A percentile compares a stretch with the other conserved stretches of the same genome.
These are phyloP conservation scores for Stegodyphus dumicola DNA, from an alignment of 1,140 invertebrate species.

Conservation along the genomic window DNA sequence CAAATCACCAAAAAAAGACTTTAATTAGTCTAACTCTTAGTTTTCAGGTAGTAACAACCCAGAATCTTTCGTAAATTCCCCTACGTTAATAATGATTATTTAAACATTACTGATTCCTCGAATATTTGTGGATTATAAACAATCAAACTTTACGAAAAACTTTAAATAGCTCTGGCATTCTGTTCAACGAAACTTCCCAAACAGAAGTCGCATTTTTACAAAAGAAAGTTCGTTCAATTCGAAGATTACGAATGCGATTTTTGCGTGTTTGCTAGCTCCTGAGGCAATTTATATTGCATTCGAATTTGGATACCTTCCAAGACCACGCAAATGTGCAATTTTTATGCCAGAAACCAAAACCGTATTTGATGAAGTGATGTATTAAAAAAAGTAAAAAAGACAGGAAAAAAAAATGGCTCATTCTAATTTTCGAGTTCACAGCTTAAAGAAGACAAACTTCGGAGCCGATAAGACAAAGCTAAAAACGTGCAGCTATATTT, in stretches of 20 bases:
- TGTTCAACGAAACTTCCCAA: too few relatives aligned
- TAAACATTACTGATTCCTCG: too few relatives aligned
- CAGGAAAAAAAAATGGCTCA: conserved; percentile 12
- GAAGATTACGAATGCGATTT: conserved; percentile 53
- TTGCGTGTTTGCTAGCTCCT: conserved; percentile 33
- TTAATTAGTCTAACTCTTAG: too few relatives aligned
- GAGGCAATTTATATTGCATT: conserved; percentile 27
- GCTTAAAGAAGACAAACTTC: conserved; percentile 40
- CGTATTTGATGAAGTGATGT: conserved; percentile 27
- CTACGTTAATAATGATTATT: too few relatives aligned
- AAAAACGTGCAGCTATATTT: conserved; percentile 53
- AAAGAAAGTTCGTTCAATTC: not conserved
- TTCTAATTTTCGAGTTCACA: conserved; percentile 24
- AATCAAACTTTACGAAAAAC: too few relatives aligned
- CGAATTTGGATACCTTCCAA: conserved; percentile 6
- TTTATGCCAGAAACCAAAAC: conserved; percentile 19
- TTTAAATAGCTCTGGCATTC: too few relatives aligned
- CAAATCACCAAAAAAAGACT: too few relatives aligned
- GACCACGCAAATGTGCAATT: conserved; percentile 18
- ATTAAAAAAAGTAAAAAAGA: not conserved
- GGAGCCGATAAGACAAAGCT: conserved; percentile 36
- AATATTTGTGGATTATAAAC: too few relatives aligned
- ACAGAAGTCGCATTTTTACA: not conserved
- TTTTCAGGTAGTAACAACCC: too few relatives aligned
- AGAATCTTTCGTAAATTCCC: too few relatives aligned